Evolutionary conservation across 2,888 invertebrate genomes (phyloP).

Genomic region (Sminthurinus aureus): DNA sequence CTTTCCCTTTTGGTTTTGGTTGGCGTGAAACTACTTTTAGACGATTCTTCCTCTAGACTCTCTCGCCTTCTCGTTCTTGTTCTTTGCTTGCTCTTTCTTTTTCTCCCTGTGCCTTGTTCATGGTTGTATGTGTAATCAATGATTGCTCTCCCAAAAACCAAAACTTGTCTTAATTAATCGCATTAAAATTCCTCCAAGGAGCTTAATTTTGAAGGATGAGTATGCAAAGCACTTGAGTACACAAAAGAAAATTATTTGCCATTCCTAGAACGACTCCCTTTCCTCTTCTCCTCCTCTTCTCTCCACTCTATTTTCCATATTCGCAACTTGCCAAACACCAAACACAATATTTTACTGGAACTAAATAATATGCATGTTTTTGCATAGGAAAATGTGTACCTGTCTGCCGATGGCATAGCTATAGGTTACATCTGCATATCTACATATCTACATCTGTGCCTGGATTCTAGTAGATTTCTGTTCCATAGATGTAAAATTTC

Average conservation of each 20-base stretch:
- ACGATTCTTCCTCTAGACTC: too few relatives aligned
- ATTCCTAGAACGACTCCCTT: not conserved
- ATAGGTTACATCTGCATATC: too few relatives aligned
- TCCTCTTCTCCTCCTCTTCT: not conserved
- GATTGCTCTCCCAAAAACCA: slow-evolving; percentile 24
- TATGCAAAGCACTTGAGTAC: slow-evolving; percentile 48
- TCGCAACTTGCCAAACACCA: not conserved
- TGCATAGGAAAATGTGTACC: not conserved
- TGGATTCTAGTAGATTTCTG: too few relatives aligned
- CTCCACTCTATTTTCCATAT: not conserved
- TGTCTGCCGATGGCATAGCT: not conserved
- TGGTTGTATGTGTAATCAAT: slow-evolving; percentile 31
- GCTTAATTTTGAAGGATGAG: slow-evolving; percentile 43
- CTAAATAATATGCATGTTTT: not conserved
- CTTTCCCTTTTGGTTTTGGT: too few relatives aligned
- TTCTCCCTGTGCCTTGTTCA: not conserved
- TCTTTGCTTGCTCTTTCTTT: too few relatives aligned
- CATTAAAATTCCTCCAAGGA: slow-evolving; percentile 36
- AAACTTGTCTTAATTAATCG: slow-evolving; percentile 46
- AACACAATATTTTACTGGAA: too few relatives aligned
- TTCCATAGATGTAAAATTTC: too few relatives aligned
- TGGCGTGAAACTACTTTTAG: too few relatives aligned
- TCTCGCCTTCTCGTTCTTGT: not conserved
- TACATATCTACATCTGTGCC: too few relatives aligned
- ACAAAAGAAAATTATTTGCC: slow-evolving; percentile 44